Conservation (phyloP, 2,797 vertebrate genomes). For the Champsocephalus esox region DNA sequence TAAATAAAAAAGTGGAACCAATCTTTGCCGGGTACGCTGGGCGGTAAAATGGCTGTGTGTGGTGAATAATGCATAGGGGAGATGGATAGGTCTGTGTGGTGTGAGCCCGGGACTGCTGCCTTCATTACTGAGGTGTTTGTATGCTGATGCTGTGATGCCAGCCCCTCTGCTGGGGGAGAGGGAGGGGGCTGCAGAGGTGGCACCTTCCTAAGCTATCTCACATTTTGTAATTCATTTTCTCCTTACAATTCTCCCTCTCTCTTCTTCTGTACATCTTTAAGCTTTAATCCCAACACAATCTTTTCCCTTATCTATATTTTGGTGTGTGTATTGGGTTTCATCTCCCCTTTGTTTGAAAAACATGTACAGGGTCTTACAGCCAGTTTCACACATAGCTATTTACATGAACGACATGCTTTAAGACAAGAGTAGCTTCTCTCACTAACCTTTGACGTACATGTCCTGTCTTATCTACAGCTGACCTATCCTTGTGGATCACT, state of each 20-base stretch:
- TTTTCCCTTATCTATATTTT: slow-evolving; percentile 19
- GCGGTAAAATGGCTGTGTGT: slow-evolving; percentile 79
- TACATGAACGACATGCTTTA: slow-evolving; percentile 19
- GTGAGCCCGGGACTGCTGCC: slow-evolving; percentile 73
- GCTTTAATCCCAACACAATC: slow-evolving; percentile 24
- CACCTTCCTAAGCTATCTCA: slow-evolving; percentile 64
- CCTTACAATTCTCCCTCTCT: slow-evolving; percentile 43
- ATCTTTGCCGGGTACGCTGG: slow-evolving; percentile 78
- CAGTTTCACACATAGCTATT: slow-evolving; percentile 19
- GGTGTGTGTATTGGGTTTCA: slow-evolving; percentile 3
- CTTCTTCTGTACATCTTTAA: slow-evolving; percentile 48
- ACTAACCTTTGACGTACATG: slow-evolving; percentile 43
- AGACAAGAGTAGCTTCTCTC: slow-evolving; percentile 10
- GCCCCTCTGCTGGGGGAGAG: slow-evolving; percentile 59
- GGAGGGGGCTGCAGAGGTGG: slow-evolving; percentile 67
- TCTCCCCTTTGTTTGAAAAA: slow-evolving; percentile 28
- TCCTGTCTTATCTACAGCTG: neutral
- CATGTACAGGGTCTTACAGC: neutral
- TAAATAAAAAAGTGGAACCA: slow-evolving; percentile 86
- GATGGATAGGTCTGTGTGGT: slow-evolving; percentile 81
- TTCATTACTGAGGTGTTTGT: slow-evolving; percentile 82
- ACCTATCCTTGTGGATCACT: neutral
- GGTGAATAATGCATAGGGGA: slow-evolving; percentile 84
- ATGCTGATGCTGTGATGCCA: slow-evolving; percentile 80
- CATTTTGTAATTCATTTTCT: slow-evolving; percentile 65